A percentile compares a stretch with the other conserved stretches of the same genome.
These are phyloP conservation scores for Patagioenas fasciata DNA, from an alignment of 2,113 vertebrate genomes.

Conservation along the genomic window DNA sequence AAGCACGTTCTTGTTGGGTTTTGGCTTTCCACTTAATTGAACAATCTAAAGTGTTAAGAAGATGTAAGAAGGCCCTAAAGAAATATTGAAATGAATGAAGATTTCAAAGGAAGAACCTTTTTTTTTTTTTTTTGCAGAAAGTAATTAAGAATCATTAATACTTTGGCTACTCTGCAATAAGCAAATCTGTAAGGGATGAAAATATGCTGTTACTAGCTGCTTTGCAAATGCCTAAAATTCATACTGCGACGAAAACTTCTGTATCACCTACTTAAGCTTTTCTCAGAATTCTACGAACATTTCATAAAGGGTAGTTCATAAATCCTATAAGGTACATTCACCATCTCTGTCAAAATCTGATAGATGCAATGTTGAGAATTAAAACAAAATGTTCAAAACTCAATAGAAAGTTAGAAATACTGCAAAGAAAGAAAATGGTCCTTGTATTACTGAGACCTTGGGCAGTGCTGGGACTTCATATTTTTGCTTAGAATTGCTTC, in stretches of 20 bases:
- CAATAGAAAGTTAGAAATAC: not conserved
- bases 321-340: not conserved
- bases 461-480: not conserved
- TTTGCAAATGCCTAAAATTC: not conserved
- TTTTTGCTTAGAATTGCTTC: not conserved
- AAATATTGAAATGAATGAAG: not conserved
- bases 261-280: constrained; percentile 3
- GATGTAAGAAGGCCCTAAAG: not conserved
- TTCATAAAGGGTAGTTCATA: not conserved
- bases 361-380: not conserved
- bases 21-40: not conserved
- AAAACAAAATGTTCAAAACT: not conserved
- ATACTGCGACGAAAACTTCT: constrained; percentile 15
- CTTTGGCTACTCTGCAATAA: constrained; percentile 37
- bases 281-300: not conserved
- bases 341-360: not conserved
- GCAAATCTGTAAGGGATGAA: not conserved
- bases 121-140: not conserved
- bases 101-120: not conserved
- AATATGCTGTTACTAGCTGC: not conserved
- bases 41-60: not conserved
- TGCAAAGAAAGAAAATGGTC: not conserved
- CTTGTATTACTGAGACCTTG: not conserved
- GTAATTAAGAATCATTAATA: not conserved
- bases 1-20: not conserved